Evolutionary conservation across 1,140 invertebrate genomes (phyloP).

Genomic region (Drosophila subpulchrella): DNA sequence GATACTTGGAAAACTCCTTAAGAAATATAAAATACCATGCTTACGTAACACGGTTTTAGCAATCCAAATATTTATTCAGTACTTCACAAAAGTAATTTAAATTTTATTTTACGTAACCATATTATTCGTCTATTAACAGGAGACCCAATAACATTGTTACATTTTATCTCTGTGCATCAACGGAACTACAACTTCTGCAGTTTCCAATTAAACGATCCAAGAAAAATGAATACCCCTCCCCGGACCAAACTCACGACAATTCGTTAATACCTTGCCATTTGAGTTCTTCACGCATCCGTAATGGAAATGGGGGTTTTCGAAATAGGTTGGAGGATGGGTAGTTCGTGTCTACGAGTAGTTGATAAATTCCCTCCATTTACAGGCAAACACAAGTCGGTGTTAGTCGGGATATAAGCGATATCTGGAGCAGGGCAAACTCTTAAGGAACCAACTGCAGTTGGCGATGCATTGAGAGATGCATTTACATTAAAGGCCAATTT

Average conservation of each 20-base stretch:
- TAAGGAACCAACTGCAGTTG: constrained; percentile 29
- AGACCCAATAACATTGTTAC: no score
- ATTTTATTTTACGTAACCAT: no score
- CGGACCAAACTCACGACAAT: constrained; percentile 67
- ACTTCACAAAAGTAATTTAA: no score
- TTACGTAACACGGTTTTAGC: not conserved
- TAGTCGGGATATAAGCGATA: constrained; percentile 73
- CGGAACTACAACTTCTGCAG: constrained; percentile 49
- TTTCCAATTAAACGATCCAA: constrained; percentile 79
- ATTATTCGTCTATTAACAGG: no score
- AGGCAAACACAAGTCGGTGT: constrained; percentile 72
- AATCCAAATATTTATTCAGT: no score
- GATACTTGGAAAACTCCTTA: not conserved
- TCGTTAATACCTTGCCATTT: constrained; percentile 80
- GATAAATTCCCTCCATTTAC: constrained; percentile 75
- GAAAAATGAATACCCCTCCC: constrained; percentile 64
- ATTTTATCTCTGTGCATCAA: constrained; percentile 25
- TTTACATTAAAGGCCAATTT: constrained; percentile 84
- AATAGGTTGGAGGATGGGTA: constrained; percentile 18
- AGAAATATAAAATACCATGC: not conserved
- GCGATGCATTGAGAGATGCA: constrained; percentile 80
- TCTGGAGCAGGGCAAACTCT: constrained; percentile 62
- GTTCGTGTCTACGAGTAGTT: constrained; percentile 52
- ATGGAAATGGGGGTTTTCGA: constrained; percentile 29
- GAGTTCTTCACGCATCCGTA: constrained; percentile 77